A percentile compares a stretch with the other conserved stretches of the same genome.
Conservation (phyloP, 2,888 invertebrate genomes). For the Alcis repandata region DNA sequence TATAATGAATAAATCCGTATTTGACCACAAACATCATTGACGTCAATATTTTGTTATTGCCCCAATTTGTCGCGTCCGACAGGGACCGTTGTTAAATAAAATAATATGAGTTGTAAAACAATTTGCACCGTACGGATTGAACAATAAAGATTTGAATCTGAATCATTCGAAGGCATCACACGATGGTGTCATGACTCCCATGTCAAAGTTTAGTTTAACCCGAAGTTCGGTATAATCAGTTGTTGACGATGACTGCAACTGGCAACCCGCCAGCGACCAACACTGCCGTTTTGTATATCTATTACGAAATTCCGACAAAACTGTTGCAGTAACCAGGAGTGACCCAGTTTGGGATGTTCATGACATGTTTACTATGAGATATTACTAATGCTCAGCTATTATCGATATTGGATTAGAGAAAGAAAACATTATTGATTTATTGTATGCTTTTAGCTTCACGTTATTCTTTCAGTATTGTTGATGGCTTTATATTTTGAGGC, state of each 20-base stretch:
- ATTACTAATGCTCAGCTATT: slow-evolving; percentile 43
- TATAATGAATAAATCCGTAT: too few species aligned
- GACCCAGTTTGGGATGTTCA: slow-evolving; percentile 71
- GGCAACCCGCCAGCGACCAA: slow-evolving; percentile 70
- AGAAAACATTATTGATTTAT: slow-evolving; percentile 43
- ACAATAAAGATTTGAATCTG: too few species aligned
- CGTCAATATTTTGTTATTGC: too few species aligned
- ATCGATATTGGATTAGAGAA: slow-evolving; percentile 41
- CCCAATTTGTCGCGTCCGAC: too few species aligned
- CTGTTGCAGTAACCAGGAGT: slow-evolving; percentile 73
- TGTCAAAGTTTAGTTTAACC: slow-evolving; percentile 33
- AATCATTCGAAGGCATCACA: slow-evolving; percentile 22
- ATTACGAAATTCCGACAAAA: slow-evolving; percentile 84
- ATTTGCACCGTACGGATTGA: too few species aligned
- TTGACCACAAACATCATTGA: too few species aligned
- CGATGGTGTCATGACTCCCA: slow-evolving; percentile 24
- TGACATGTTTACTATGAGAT: slow-evolving; percentile 53
- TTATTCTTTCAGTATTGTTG: slow-evolving; percentile 15
- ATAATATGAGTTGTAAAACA: too few species aligned
- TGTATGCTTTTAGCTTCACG: slow-evolving; percentile 36
- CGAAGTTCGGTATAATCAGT: slow-evolving; percentile 28
- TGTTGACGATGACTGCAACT: slow-evolving; percentile 61
- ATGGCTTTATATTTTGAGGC: neutral
- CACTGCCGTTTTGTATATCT: slow-evolving; percentile 73
- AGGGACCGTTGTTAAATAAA: too few species aligned